Evolutionary conservation across 2,113 vertebrate species (phyloP).

Genomic region (Glareola pratincola): DNA sequence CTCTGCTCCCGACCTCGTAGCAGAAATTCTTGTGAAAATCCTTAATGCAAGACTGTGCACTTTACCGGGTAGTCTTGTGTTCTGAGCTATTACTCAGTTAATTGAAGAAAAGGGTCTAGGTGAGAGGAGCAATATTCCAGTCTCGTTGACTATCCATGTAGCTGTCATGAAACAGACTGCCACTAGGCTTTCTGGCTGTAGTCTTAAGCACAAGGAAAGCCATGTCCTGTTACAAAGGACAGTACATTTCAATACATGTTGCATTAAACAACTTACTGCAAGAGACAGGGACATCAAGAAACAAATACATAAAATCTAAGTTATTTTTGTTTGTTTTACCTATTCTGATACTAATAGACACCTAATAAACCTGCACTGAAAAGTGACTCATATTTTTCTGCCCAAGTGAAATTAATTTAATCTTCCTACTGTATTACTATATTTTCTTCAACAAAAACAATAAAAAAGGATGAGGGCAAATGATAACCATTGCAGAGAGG

Average conservation of each 20-base stretch:
- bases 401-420: neutral
- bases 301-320: neutral
- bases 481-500: neutral
- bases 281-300: neutral
- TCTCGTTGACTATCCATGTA: neutral
- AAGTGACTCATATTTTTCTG: neutral
- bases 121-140: neutral
- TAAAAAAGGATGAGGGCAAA: neutral
- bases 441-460: neutral
- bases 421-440: neutral
- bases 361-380: neutral
- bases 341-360: neutral
- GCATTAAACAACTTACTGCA: neutral
- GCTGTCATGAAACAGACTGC: neutral
- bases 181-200: neutral
- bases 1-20: neutral
- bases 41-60: neutral
- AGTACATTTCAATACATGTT: neutral
- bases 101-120: neutral
- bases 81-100: neutral
- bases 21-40: neutral
- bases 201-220: neutral
- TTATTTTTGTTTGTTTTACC: neutral
- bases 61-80: neutral
- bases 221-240: neutral